Base-by-base conservation (phyloP, 2,113 vertebrate genomes). In the Nipponia nippon region DNA sequence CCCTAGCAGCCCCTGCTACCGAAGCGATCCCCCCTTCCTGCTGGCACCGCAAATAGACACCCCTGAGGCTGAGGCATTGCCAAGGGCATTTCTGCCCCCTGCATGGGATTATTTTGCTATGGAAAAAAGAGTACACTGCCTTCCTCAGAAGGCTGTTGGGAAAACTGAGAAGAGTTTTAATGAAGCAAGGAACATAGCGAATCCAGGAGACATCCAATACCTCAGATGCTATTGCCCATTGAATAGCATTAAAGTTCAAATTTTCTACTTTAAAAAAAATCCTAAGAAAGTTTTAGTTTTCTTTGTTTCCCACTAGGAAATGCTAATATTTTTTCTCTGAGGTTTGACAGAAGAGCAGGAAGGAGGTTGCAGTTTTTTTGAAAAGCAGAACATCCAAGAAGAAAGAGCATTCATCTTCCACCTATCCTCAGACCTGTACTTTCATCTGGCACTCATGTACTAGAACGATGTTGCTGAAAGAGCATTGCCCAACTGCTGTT, bases 171-270 rank as follows among this genome's bases (percentile, higher is more conserved):
- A 13, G 2, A 15, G 19, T 36, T 81, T 81, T 55, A 67, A 83
- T 62, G 52, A 32, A 83, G 8, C 9, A 27, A 88, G 65, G 32
- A 88, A 25, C 21, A 40, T 26, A 13, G 30, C 16, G 25, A 76
- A 67, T 38, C 30, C 79, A 88, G 47, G 27, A 32, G 22, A 55
- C 2, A 4, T 7, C 56, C 30, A 3, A 3, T 55, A 58, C 63
- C 38, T 59, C 56, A 11, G 21, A 62, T 5, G 30, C 36, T 42
- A 0, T 0, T 16, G 14, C 29, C 11, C 14, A 38, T 0, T 2
- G 5, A 49, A 75, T 55, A 62, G n/a, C 59, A 50, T 15, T 62
- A 16, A 71, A 83, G 30, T 71, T 53, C 73, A 44, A 15, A 21
- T 92, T 73, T 61, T 42, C 36, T 62, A 49, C 26, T 77, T 76